Conservation (phyloP, 2,113 vertebrate species). For the Leptodactylus fuscus region DNA sequence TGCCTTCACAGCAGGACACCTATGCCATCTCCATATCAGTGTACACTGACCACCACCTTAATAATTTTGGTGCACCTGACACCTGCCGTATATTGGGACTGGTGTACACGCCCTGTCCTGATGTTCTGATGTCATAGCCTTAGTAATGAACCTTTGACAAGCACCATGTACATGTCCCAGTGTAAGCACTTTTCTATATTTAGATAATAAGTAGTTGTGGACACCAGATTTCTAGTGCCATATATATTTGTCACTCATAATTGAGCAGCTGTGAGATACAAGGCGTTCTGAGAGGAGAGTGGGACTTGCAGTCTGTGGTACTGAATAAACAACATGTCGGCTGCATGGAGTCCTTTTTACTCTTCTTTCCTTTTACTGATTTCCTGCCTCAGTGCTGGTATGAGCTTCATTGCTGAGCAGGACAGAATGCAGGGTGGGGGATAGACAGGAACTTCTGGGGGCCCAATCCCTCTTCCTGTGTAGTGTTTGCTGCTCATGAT, state of each 20-base stretch:
- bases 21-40: too few relatives aligned
- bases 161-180: not conserved
- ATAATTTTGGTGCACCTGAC: too few relatives aligned
- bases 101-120: too few relatives aligned
- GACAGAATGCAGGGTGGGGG: slow-evolving; percentile 32
- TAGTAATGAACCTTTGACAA: not conserved
- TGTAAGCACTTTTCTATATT: not conserved
- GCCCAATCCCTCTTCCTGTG: slow-evolving; percentile 38
- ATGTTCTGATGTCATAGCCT: not conserved
- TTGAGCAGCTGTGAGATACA: not conserved
- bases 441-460: slow-evolving; percentile 45
- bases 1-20: too few relatives aligned
- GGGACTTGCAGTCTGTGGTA: not conserved
- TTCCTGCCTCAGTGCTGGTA: slow-evolving; percentile 25
- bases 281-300: not conserved
- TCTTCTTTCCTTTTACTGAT: slow-evolving; percentile 1
- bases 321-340: not conserved
- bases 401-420: slow-evolving; percentile 5
- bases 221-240: not conserved
- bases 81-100: too few relatives aligned
- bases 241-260: not conserved
- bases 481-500: slow-evolving; percentile 1
- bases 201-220: not conserved
- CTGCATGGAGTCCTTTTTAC: not conserved
- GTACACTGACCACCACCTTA: too few relatives aligned